Evolutionary conservation across 1,140 invertebrate genomes (phyloP).

Genomic region (Penaeus chinensis): DNA sequence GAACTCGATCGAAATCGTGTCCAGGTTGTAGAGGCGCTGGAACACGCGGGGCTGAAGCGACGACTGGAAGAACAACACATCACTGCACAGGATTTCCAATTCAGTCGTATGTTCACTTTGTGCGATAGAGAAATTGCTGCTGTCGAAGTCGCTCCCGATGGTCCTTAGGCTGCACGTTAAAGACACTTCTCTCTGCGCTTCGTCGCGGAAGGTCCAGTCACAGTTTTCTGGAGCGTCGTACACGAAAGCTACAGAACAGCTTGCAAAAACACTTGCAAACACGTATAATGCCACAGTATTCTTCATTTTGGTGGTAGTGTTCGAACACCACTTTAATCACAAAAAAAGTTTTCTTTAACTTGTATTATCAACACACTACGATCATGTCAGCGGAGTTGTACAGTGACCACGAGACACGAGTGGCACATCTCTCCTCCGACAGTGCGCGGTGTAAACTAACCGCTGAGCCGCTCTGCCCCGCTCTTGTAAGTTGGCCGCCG

Average conservation of each 20-base stretch:
- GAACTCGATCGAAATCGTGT: constrained; percentile 78
- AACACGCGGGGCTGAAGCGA: constrained; percentile 77
- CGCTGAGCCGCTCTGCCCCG: constrained; percentile 12
- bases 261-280: constrained; percentile 52
- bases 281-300: constrained; percentile 43
- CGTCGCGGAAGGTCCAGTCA: constrained; percentile 60
- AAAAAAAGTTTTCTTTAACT: constrained; percentile 1
- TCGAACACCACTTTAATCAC: not conserved
- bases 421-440: constrained; percentile 44
- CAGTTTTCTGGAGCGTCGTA: constrained; percentile 63
- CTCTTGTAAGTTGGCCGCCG: constrained; percentile 57
- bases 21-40: constrained; percentile 78
- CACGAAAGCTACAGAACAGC: constrained; percentile 29
- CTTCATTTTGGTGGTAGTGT: constrained; percentile 48
- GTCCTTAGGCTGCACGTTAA: constrained; percentile 65
- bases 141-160: constrained; percentile 65
- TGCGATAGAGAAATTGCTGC: constrained; percentile 66
- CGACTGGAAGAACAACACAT: constrained; percentile 83
- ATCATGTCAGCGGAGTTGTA: constrained; percentile 49
- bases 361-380: constrained; percentile 31
- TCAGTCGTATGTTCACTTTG: constrained; percentile 77
- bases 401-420: constrained; percentile 41
- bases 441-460: constrained; percentile 55
- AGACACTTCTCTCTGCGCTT: constrained; percentile 50
- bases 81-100: constrained; percentile 81